Evolutionary conservation across 2,797 vertebrate genomes (phyloP).

Genomic region (Zalophus californianus): DNA sequence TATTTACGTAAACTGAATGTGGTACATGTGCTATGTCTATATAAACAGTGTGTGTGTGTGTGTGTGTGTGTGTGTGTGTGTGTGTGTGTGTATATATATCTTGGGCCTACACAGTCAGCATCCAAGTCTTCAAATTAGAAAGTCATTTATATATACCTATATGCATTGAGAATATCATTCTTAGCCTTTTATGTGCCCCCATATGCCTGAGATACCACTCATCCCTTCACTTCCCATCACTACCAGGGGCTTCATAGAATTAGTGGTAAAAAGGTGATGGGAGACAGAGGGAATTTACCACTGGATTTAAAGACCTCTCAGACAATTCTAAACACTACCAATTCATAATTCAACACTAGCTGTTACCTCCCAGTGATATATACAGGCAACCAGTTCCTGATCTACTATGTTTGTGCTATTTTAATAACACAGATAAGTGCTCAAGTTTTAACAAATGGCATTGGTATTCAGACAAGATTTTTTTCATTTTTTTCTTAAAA

Average conservation of each 20-base stretch:
- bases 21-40: not conserved
- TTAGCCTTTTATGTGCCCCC: not conserved
- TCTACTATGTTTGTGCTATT: not conserved
- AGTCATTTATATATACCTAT: too few species aligned
- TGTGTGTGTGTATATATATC: too few species aligned
- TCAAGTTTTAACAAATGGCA: not conserved
- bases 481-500: not conserved
- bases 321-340: not conserved
- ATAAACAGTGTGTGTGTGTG: too few species aligned
- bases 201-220: not conserved
- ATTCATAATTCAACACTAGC: not conserved
- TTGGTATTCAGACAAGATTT: not conserved
- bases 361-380: not conserved
- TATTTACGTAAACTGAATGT: constrained; percentile 7
- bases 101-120: not conserved
- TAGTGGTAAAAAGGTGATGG: not conserved
- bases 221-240: too few species aligned
- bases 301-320: not conserved
- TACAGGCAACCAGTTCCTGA: not conserved
- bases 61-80: too few species aligned
- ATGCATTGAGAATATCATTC: not conserved
- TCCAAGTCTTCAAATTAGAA: not conserved
- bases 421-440: not conserved
- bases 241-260: not conserved
- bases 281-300: not conserved